These are phyloP conservation scores for Liolophura sinensis DNA, from an alignment of 1,140 invertebrate genomes.

Conservation along the genomic window DNA sequence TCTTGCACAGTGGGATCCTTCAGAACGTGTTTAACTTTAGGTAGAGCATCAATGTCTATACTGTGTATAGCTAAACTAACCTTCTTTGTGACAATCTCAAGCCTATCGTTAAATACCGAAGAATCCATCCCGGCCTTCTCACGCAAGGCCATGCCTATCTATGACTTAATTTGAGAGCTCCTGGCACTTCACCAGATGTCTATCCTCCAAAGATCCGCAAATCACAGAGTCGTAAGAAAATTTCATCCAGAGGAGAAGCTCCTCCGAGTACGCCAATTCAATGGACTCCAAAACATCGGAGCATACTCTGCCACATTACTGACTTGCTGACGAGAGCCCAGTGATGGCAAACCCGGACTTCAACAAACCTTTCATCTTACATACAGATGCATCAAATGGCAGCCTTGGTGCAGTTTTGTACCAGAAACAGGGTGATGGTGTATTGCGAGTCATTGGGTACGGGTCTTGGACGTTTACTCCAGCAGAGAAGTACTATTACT, in stretches of 20 bases:
- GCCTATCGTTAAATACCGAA: too few relatives aligned
- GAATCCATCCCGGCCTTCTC: too few relatives aligned
- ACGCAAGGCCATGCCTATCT: too few relatives aligned
- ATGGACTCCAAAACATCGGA: constrained; percentile 18
- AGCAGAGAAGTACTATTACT: constrained; percentile 23
- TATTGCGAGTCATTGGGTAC: constrained; percentile 28
- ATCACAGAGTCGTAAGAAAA: too few relatives aligned
- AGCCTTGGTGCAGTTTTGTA: constrained; percentile 52
- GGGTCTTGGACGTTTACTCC: constrained; percentile 21
- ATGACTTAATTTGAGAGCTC: too few relatives aligned
- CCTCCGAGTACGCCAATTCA: constrained; percentile 5
- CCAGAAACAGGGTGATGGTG: constrained; percentile 36
- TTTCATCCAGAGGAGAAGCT: constrained; percentile 7
- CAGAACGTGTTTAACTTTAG: too few relatives aligned
- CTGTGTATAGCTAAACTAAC: too few relatives aligned
- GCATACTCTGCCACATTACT: constrained; percentile 32
- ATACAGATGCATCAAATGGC: constrained; percentile 4
- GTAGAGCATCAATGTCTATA: too few relatives aligned
- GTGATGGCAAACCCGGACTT: constrained; percentile 49
- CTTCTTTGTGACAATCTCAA: too few relatives aligned
- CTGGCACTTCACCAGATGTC: too few relatives aligned
- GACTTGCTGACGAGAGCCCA: constrained; percentile 31
- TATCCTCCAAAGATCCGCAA: too few relatives aligned
- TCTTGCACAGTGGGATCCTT: too few relatives aligned
- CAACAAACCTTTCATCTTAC: constrained; percentile 44